These are phyloP conservation scores for Azemiops feae DNA, from an alignment of 2,113 vertebrate species.

Conservation along the genomic window DNA sequence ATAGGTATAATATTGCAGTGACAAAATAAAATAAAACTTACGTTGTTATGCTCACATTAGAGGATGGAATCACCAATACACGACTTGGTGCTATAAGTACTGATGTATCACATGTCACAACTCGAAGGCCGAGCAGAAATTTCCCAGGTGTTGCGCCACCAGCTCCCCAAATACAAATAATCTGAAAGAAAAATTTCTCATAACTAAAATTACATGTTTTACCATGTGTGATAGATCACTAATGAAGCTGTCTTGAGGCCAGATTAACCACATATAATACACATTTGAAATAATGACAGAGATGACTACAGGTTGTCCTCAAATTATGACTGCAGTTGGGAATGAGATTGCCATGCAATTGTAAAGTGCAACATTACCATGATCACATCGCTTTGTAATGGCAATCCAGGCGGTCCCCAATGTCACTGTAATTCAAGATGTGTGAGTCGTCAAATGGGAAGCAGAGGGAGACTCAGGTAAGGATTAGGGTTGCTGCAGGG, in stretches of 20 bases:
- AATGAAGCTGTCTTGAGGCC: background rate
- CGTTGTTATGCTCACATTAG: slow-evolving; percentile 91
- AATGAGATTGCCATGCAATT: background rate
- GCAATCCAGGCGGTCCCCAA: background rate
- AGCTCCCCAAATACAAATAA: slow-evolving; percentile 93
- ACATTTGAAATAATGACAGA: background rate
- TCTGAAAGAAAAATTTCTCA: slow-evolving; percentile 68
- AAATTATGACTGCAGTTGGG: background rate
- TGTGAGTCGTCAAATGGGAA: background rate
- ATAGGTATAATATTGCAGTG: background rate
- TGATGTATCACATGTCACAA: slow-evolving; percentile 90
- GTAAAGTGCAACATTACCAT: background rate
- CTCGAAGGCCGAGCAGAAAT: slow-evolving; percentile 88
- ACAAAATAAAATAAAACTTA: slow-evolving; percentile 72
- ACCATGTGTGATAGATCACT: background rate
- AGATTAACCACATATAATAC: background rate
- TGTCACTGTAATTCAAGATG: background rate
- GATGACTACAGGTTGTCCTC: background rate
- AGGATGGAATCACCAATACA: slow-evolving; percentile 88
- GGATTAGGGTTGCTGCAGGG: background rate
- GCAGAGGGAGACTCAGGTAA: background rate
- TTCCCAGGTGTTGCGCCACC: slow-evolving; percentile 95
- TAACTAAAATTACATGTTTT: background rate
- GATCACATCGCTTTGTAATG: background rate
- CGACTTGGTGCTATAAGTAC: slow-evolving; percentile 87